Base-by-base conservation (phyloP, 1,140 invertebrate genomes). In the Euglossa dilemma region DNA sequence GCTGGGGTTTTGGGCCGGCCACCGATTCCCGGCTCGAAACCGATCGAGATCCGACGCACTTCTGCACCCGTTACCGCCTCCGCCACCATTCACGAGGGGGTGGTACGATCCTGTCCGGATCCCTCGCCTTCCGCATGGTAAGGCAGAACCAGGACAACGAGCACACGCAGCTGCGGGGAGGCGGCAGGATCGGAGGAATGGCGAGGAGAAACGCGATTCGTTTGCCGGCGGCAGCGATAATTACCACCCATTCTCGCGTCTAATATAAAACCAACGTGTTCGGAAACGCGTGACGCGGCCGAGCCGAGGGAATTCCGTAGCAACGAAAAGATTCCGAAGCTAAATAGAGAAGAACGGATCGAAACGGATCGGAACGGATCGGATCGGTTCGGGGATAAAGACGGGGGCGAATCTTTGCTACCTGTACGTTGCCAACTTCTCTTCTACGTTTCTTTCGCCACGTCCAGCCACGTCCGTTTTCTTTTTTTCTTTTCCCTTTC, bases 1-100 rank as follows among this genome's bases (percentile, higher is more conserved):
- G 87, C 90, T 20, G 91, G 88, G 93, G 93, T 94, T 94, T 94
- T 92, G 93, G 90, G 88, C 86, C 93, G 91, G 85, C 92, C 93
- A 67, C 90, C 92, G 36, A 86, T 88, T 85, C 90, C 90, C 86
- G 94, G 91, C 85, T 93, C 93, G 90, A 94, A 94, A 91, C 93
- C 93, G 72, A 90, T 92, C 86, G 93, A 94, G 79, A 91, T 92
- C 84, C 91, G 93, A 89, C 92, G 93, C 78, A 94, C 92, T 69
- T 94, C 93, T 76, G 91, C 93, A 71, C 93, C 94, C 36, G 80
- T 84, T 83, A 81, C 90, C 79, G 73, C 88, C 79, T 82, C 87
- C 80, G 88, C 86, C 59, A 87, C 79, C 61, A 90, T 78, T 73
- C 87, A 64, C 85, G 86, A 90, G 52, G 84, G 81, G 64, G 89